Evolutionary conservation across 2,113 vertebrate genomes (phyloP), one percentile per base, ranked within the genome.

Genomic region (Sialia sialis): DNA sequence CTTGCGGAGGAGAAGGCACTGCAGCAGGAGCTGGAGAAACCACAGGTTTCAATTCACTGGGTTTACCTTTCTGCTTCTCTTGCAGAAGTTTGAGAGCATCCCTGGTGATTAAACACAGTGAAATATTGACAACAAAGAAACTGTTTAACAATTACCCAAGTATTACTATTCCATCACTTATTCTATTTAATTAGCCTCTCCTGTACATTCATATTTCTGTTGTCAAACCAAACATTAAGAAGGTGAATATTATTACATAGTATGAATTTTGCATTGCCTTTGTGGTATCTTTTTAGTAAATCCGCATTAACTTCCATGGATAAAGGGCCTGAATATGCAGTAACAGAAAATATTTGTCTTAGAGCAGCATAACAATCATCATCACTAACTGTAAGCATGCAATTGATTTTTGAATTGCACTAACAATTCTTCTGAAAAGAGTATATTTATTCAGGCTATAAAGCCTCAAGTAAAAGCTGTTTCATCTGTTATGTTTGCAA

Each of bases 61-160:
- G 73, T 87, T 97, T 97, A 60, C 96, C 95, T n/a, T 52, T 94
- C 90, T 97, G 86, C 62, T 97, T 98, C 64, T 96, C 95, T 87
- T 98, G 98, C 87, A 99, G 93, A 94, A 99, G 98, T 80, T 97
- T 98, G 79, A 99, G 97, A 46, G 98, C 99, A 97, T 99, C 99
- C 96, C 99, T 99, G 96, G 66, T 69, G 44, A 95, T 80, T 70
- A 94, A 84, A 96, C 15, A 77, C 17, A 96, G 43, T 43, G 39
- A 77, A 91, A 92, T 21, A 48, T 5, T 73, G 25, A 91, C 75
- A 88, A 92, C 26, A 60, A 84, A 81, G 87, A 93, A 72, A 43
- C 23, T 22, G 41, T 3, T 39, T 76, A 51, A 49, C 54, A 63
- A 60, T 16, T 56, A 60, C 8, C 5, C 1, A 68, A 77, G 17